phyloP scores from a whole-genome alignment of 2,113 vertebrate species.

The Pseudorhombus dupliciocellatus region DNA sequence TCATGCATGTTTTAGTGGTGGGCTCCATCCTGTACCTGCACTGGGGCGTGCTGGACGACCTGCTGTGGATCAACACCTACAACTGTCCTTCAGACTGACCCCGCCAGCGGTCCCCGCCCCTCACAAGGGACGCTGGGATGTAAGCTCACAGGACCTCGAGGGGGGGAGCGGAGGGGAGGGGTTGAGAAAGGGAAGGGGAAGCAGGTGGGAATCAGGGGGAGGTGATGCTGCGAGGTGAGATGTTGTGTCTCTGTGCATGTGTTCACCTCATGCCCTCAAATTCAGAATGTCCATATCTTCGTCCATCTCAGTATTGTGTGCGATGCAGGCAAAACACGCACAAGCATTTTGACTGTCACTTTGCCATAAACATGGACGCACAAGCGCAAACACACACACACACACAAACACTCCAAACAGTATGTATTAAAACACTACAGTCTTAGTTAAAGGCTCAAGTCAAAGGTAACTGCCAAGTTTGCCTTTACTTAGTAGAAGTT shows the following conservation, averaged over 20 bases:
- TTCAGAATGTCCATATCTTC: conserved; percentile 75
- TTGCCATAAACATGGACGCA: conserved; percentile 21
- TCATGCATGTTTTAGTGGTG: conserved; percentile 94
- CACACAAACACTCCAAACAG: conserved; percentile 16
- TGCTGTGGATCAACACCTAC: conserved; percentile 88
- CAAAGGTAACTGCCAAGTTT: conserved; percentile 1
- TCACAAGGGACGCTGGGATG: background rate
- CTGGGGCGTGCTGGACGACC: conserved; percentile 91
- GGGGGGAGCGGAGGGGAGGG: conserved; percentile 4
- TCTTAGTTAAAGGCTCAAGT: conserved; percentile 17
- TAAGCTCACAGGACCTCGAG: conserved; percentile 26
- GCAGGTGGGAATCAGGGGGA: background rate
- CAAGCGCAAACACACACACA: conserved; percentile 9
- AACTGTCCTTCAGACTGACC: conserved; percentile 86
- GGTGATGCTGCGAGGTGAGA: conserved; percentile 35
- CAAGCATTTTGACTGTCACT: conserved; percentile 35
- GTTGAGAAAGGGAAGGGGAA: background rate
- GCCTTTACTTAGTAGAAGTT: conserved; percentile 27
- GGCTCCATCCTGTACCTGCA: conserved; percentile 91
- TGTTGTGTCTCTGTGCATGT: conserved; percentile 55
- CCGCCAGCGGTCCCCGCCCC: conserved; percentile 11
- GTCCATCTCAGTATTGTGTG: conserved; percentile 57
- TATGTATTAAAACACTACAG: conserved; percentile 12
- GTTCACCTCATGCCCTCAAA: conserved; percentile 52
- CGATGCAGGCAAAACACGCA: conserved; percentile 46